Conservation (phyloP, 2,797 vertebrate genomes). For the Benthosema pterotum region DNA sequence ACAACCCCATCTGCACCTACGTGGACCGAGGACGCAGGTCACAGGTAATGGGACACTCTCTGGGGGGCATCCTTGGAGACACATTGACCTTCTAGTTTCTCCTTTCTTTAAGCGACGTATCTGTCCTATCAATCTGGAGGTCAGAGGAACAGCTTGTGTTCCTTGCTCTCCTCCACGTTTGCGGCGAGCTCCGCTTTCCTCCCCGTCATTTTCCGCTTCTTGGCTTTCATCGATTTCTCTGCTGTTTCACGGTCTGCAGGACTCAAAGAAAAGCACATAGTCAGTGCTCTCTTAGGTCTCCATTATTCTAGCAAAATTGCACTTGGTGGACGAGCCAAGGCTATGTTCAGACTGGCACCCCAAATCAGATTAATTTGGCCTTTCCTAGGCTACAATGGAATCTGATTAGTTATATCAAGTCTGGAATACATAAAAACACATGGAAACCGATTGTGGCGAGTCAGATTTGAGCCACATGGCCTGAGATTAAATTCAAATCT, state of each 20-base stretch:
- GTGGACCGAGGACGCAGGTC: conserved; percentile 95
- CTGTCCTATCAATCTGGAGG: conserved; percentile 50
- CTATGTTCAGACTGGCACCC: too few relatives aligned
- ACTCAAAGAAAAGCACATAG: conserved; percentile 27
- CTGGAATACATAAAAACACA: too few relatives aligned
- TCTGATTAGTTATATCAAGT: too few relatives aligned
- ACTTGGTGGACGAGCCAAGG: too few relatives aligned
- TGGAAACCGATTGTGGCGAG: too few relatives aligned
- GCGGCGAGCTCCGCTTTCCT: conserved; percentile 31
- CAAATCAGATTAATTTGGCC: too few relatives aligned
- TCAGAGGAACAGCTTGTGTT: conserved; percentile 41
- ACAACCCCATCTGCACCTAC: conserved; percentile 97
- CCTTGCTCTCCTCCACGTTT: conserved; percentile 28
- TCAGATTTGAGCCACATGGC: too few relatives aligned
- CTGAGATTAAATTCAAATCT: too few relatives aligned
- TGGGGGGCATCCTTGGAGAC: conserved; percentile 46
- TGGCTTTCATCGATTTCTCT: conserved; percentile 56
- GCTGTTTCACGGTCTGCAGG: conserved; percentile 47
- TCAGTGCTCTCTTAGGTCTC: conserved; percentile 26
- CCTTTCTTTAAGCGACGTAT: conserved; percentile 39
- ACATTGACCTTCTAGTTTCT: conserved; percentile 51
- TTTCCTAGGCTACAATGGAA: too few relatives aligned
- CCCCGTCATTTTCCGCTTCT: conserved; percentile 53
- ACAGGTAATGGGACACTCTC: conserved; percentile 85
- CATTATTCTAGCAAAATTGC: conserved; percentile 4